Evolutionary conservation across 2,113 vertebrate species (phyloP).

Genomic region (Hymenochirus boettgeri): DNA sequence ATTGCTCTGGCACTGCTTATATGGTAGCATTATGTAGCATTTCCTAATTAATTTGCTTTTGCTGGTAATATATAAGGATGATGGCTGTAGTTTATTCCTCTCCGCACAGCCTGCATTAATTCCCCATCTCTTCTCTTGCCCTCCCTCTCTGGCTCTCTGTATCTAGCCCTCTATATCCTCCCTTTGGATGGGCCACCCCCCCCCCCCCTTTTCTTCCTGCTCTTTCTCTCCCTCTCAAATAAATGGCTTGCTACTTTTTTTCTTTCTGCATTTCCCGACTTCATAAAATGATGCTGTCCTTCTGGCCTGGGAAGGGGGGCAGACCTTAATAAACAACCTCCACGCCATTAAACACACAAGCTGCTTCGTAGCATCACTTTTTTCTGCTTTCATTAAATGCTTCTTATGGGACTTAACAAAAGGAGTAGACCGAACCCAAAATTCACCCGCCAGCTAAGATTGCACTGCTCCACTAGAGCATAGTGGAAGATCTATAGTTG

Average conservation of each 20-base stretch:
- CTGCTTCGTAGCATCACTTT: conserved; percentile 23
- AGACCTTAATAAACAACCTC: conserved; percentile 23
- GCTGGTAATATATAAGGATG: no score
- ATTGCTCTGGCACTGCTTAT: no score
- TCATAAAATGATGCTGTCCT: background rate
- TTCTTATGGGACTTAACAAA: conserved; percentile 27
- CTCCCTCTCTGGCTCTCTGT: background rate
- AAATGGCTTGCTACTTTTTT: no score
- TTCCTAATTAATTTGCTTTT: no score
- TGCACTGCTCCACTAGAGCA: conserved; percentile 16
- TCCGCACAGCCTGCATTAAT: no score
- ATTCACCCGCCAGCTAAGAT: conserved; percentile 23
- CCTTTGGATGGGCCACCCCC: conserved; percentile 1
- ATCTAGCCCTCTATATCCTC: background rate
- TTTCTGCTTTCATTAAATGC: conserved; percentile 8
- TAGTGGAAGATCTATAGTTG: conserved; percentile 36
- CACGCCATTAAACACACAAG: conserved; percentile 10
- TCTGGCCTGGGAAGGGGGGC: conserved; percentile 26
- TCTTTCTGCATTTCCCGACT: background rate
- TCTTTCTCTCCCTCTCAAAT: conserved; percentile 8
- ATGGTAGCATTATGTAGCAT: no score
- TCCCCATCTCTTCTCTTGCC: background rate
- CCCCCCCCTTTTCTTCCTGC: background rate
- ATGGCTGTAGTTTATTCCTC: no score
- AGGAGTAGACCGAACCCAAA: conserved; percentile 14